phyloP scores from a whole-genome alignment of 2,113 vertebrate species.

The Apodemus speciosus region DNA sequence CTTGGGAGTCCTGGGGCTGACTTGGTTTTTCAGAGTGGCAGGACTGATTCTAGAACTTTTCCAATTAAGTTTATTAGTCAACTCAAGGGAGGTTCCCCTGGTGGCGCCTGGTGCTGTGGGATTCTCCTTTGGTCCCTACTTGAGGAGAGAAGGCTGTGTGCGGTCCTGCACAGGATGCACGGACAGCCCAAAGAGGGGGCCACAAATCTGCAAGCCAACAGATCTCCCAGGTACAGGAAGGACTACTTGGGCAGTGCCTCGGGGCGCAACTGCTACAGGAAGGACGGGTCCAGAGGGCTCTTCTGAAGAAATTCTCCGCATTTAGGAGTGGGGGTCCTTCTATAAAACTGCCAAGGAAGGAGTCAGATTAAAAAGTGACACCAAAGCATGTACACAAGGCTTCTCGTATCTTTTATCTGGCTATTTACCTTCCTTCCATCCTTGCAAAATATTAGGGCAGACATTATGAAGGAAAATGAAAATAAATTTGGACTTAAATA shows the following conservation, averaged over 20 bases:
- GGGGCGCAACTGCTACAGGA: neutral
- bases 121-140: neutral
- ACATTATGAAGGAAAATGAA: neutral
- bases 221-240: neutral
- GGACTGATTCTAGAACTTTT: neutral
- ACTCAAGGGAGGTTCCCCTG: neutral
- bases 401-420: neutral
- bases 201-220: neutral
- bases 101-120: neutral
- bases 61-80: conserved; percentile 2
- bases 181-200: neutral
- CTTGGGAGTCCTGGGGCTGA: neutral
- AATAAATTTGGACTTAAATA: neutral
- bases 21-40: neutral
- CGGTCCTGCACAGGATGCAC: neutral
- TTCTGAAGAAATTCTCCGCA: neutral
- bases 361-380: neutral
- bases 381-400: neutral
- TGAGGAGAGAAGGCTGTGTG: neutral
- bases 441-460: conserved; percentile 10
- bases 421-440: conserved; percentile 30
- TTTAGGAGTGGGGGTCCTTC: neutral
- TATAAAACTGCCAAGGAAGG: neutral
- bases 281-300: neutral
- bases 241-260: neutral